A percentile compares a stretch with the other conserved stretches of the same genome.
phyloP scores from a whole-genome alignment of 2,888 invertebrate species.

The Scaptomyza cyrtandrae region DNA sequence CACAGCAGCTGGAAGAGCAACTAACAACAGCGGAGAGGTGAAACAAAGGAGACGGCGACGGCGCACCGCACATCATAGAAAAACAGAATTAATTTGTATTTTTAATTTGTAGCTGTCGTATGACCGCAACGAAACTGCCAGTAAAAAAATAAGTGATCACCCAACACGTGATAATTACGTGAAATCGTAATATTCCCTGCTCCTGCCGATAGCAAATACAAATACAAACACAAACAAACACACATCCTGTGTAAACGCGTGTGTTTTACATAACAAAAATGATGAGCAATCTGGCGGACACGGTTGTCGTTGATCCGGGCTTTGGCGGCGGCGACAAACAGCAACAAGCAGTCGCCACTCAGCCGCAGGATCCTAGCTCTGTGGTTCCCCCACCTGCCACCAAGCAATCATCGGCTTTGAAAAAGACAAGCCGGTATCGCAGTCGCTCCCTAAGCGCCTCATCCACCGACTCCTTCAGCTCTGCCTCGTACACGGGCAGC shows the following conservation, averaged over 20 bases:
- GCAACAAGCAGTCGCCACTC: slow-evolving; percentile 50
- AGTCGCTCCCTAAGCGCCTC: slow-evolving; percentile 96
- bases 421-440: slow-evolving; percentile 94
- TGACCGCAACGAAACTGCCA: slow-evolving; percentile 45
- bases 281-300: slow-evolving; percentile 82
- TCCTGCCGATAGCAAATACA: background rate
- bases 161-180: slow-evolving; percentile 70
- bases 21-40: slow-evolving; percentile 52
- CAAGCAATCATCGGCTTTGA: slow-evolving; percentile 89
- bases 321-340: slow-evolving; percentile 81
- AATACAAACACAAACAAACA: slow-evolving; percentile 6
- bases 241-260: slow-evolving; percentile 44
- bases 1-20: slow-evolving; percentile 42
- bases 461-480: slow-evolving; percentile 96
- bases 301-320: slow-evolving; percentile 83
- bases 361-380: slow-evolving; percentile 61
- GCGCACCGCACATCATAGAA: slow-evolving; percentile 50
- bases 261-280: slow-evolving; percentile 64
- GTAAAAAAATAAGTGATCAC: slow-evolving; percentile 33
- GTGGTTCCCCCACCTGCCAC: slow-evolving; percentile 70
- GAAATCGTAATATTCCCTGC: slow-evolving; percentile 37
- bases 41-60: slow-evolving; percentile 70
- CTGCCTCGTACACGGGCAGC: slow-evolving; percentile 89
- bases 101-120: slow-evolving; percentile 44
- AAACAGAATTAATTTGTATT: slow-evolving; percentile 51